Evolutionary conservation across 2,888 invertebrate genomes (phyloP).

Genomic region (Thymelicus acteon): DNA sequence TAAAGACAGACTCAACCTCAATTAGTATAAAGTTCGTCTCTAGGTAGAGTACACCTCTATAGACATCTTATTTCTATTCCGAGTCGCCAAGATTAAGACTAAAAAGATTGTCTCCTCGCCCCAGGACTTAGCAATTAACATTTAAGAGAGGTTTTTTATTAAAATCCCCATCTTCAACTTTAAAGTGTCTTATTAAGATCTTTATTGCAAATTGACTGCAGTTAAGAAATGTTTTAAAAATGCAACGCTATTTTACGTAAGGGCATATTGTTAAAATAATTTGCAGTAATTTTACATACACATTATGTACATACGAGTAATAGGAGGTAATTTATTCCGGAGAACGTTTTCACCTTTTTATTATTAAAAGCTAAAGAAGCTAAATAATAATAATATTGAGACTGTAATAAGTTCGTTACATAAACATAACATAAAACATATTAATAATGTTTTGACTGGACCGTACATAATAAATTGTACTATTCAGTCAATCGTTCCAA

Average conservation of each 20-base stretch:
- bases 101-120: constrained; percentile 32
- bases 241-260: constrained; percentile 5
- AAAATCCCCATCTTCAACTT: constrained; percentile 29
- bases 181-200: constrained; percentile 35
- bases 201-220: constrained; percentile 38
- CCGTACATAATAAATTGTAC: no score
- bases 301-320: not conserved
- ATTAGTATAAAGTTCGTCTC: not conserved
- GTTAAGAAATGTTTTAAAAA: constrained; percentile 24
- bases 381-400: no score
- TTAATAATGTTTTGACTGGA: no score
- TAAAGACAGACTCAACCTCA: not conserved
- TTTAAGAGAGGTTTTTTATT: constrained; percentile 33
- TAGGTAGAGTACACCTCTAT: not conserved
- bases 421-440: no score
- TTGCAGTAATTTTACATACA: not conserved
- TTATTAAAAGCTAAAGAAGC: no score
- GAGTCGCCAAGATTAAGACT: constrained; percentile 23
- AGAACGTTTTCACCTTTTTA: no score
- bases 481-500: no score
- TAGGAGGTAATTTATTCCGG: no score
- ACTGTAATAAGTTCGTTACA: no score
- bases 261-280: not conserved
- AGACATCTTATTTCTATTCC: constrained; percentile 3
- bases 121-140: constrained; percentile 34